Percentiles rank a stretch among this genome's conserved stretches.
Evolutionary conservation across 2,888 invertebrate genomes (phyloP).

Genomic region (Phyto melanocephala): DNA sequence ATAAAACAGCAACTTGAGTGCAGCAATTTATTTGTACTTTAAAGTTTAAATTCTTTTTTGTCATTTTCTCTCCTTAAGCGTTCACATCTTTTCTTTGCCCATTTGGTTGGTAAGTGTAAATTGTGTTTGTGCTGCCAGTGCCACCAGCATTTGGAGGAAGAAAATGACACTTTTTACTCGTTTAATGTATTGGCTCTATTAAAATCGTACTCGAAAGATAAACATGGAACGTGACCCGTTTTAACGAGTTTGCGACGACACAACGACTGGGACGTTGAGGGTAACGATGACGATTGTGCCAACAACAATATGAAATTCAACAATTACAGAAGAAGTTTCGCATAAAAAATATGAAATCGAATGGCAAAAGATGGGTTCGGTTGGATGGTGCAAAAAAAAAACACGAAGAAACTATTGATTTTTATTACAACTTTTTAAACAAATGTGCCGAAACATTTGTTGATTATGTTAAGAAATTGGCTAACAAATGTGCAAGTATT

Average conservation of each 20-base stretch:
- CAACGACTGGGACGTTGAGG: conserved; percentile 12
- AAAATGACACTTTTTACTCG: conserved; percentile 60
- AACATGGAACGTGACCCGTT: conserved; percentile 65
- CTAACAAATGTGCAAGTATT: conserved; percentile 22
- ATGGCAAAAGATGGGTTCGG: conserved; percentile 10
- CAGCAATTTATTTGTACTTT: conserved; percentile 58
- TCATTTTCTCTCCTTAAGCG: conserved; percentile 45
- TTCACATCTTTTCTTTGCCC: neutral
- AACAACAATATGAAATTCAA: conserved; percentile 7
- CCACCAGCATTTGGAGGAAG: conserved; percentile 32
- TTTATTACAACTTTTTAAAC: conserved; percentile 43
- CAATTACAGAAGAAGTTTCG: conserved; percentile 29
- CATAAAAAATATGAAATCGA: conserved; percentile 31
- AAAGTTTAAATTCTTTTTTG: conserved; percentile 42
- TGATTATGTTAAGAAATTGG: conserved; percentile 53
- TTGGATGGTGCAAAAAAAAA: neutral
- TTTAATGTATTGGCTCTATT: conserved; percentile 65
- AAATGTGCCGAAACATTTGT: conserved; percentile 55
- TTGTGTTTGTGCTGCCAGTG: conserved; percentile 25
- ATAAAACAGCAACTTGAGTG: conserved; percentile 55
- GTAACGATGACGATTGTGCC: conserved; percentile 17
- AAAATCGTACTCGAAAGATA: conserved; percentile 65
- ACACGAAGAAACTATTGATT: conserved; percentile 50
- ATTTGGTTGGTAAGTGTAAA: conserved; percentile 25
- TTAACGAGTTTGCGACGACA: conserved; percentile 58